Evolutionary conservation across 2,888 invertebrate species (phyloP).

Genomic region (Eupithecia abbreviata): DNA sequence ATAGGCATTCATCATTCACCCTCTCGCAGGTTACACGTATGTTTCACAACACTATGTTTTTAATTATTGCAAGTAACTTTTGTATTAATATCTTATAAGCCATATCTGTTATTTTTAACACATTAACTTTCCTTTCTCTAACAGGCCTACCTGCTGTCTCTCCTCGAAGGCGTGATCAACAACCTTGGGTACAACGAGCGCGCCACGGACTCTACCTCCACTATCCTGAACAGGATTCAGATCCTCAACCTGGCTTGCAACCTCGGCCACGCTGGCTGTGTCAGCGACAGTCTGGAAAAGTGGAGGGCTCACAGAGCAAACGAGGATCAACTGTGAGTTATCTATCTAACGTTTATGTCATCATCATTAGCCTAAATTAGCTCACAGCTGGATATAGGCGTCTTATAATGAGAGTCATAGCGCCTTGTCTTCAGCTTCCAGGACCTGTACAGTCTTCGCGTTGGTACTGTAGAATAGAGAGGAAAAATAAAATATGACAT

Average conservation of each 20-base stretch:
- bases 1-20: too few species aligned
- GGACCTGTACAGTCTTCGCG: too few species aligned
- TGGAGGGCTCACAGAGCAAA: conserved; percentile 62
- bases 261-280: conserved; percentile 84
- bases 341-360: neutral
- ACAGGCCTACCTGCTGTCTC: conserved; percentile 74
- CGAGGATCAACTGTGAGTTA: conserved; percentile 54
- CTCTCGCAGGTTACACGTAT: neutral
- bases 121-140: conserved; percentile 9
- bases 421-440: too few species aligned
- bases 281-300: conserved; percentile 67
- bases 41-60: neutral
- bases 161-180: conserved; percentile 76
- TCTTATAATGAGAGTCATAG: too few species aligned
- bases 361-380: too few species aligned
- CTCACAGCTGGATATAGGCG: too few species aligned
- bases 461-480: too few species aligned
- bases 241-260: conserved; percentile 86
- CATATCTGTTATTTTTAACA: neutral
- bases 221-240: conserved; percentile 84
- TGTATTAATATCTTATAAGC: too few species aligned
- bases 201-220: conserved; percentile 77
- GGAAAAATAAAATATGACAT: too few species aligned
- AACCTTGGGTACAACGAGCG: conserved; percentile 79
- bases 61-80: neutral